phyloP scores from a whole-genome alignment of 1,140 invertebrate species.

The Nixonia krombeini region DNA sequence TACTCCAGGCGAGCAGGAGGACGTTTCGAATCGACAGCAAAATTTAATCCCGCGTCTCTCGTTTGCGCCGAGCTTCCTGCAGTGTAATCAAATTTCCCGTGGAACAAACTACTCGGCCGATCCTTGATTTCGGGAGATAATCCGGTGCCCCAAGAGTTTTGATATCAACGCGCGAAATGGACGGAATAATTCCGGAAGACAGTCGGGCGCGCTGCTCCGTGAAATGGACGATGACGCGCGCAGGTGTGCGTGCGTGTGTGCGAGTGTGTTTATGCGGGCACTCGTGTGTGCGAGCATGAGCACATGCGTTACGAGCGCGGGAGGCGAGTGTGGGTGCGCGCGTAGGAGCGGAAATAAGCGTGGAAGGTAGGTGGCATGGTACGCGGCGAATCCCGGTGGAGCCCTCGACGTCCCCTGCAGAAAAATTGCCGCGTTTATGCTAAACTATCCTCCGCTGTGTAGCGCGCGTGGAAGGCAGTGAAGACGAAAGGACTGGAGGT shows the following conservation, averaged over 20 bases:
- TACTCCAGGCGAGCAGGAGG: too few species aligned
- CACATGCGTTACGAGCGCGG: conserved; percentile 34
- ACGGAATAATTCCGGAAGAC: conserved; percentile 60
- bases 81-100: too few species aligned
- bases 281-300: neutral
- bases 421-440: conserved; percentile 61
- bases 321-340: conserved; percentile 34
- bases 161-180: conserved; percentile 8
- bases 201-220: conserved; percentile 57
- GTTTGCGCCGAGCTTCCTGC: too few species aligned
- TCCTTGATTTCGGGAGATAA: neutral
- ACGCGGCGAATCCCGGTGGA: conserved; percentile 48
- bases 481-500: conserved; percentile 29
- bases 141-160: neutral
- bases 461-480: conserved; percentile 26
- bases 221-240: conserved; percentile 50
- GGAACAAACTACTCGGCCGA: too few species aligned
- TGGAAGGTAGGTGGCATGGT: conserved; percentile 6
- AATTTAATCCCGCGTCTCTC: too few species aligned
- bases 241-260: conserved; percentile 43
- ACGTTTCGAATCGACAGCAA: too few species aligned
- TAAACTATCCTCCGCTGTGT: conserved; percentile 53
- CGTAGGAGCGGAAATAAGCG: conserved; percentile 46
- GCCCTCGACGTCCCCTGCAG: conserved; percentile 39
- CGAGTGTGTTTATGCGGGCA: neutral